Evolutionary conservation across 2,888 invertebrate genomes (phyloP).

Genomic region (Troides helena): DNA sequence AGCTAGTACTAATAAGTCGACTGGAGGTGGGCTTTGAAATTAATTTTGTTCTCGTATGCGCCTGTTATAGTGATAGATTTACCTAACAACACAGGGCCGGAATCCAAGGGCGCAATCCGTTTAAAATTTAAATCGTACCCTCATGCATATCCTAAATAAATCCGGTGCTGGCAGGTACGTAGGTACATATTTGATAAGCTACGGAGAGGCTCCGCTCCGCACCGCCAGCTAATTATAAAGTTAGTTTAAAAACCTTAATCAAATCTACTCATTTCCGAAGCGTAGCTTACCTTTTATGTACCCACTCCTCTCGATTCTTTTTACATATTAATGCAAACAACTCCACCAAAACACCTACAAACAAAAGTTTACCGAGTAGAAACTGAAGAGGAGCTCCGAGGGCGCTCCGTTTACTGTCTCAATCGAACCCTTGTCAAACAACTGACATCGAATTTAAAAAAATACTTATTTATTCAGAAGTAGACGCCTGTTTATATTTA

Average conservation of each 20-base stretch:
- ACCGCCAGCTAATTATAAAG: slow-evolving; percentile 72
- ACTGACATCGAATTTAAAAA: slow-evolving; percentile 32
- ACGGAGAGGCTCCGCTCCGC: slow-evolving; percentile 54
- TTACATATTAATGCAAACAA: slow-evolving; percentile 28
- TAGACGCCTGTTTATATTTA: slow-evolving; percentile 31
- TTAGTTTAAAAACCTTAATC: slow-evolving; percentile 58
- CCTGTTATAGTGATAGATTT: slow-evolving; percentile 71
- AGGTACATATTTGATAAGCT: slow-evolving; percentile 80
- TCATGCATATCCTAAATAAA: slow-evolving; percentile 81
- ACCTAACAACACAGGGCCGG: slow-evolving; percentile 68
- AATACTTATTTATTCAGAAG: slow-evolving; percentile 32
- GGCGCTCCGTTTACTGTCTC: slow-evolving; percentile 29
- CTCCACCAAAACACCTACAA: slow-evolving; percentile 23
- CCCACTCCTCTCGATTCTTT: slow-evolving; percentile 17
- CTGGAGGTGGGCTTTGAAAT: slow-evolving; percentile 59
- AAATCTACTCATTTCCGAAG: slow-evolving; percentile 31
- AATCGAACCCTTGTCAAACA: slow-evolving; percentile 32
- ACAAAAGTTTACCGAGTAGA: slow-evolving; percentile 28
- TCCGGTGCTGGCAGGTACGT: slow-evolving; percentile 69
- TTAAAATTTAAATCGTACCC: slow-evolving; percentile 80
- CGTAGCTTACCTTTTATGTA: slow-evolving; percentile 14
- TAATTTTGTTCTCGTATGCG: slow-evolving; percentile 42
- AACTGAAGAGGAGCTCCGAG: slow-evolving; percentile 24
- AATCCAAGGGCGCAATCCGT: slow-evolving; percentile 79
- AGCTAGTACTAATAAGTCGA: slow-evolving; percentile 66